Evolutionary conservation across 1,140 invertebrate genomes (phyloP).

Genomic region (Coptotermes formosanus): DNA sequence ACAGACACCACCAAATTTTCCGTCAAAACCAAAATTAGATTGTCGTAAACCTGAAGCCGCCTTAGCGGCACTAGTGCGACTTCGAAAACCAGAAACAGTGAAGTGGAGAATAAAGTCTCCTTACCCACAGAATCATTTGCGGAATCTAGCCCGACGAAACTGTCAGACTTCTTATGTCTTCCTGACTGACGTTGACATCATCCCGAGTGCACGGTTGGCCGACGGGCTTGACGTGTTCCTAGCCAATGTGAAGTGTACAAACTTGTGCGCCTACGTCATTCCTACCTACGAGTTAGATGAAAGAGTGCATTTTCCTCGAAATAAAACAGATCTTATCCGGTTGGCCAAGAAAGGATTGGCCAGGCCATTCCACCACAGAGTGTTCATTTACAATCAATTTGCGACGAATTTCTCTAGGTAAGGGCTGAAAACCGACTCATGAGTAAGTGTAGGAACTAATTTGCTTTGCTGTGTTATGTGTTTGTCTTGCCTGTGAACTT

Average conservation of each 20-base stretch:
- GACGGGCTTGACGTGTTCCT: slow-evolving; percentile 69
- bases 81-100: slow-evolving; percentile 53
- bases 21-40: slow-evolving; percentile 48
- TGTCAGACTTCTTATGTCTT: slow-evolving; percentile 73
- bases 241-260: slow-evolving; percentile 47
- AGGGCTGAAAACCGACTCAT: slow-evolving; percentile 37
- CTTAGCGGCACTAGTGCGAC: slow-evolving; percentile 53
- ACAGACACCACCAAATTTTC: no score
- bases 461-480: no score
- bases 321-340: slow-evolving; percentile 73
- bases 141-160: slow-evolving; percentile 81
- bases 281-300: slow-evolving; percentile 88
- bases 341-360: slow-evolving; percentile 73
- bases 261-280: slow-evolving; percentile 80
- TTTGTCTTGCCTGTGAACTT: no score
- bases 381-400: slow-evolving; percentile 90
- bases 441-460: no score
- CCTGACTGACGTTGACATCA: slow-evolving; percentile 81
- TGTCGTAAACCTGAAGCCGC: slow-evolving; percentile 65
- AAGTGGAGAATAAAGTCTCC: slow-evolving; percentile 68
- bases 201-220: slow-evolving; percentile 69
- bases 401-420: slow-evolving; percentile 90
- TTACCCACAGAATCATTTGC: slow-evolving; percentile 84
- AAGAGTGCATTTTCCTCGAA: slow-evolving; percentile 70
- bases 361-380: slow-evolving; percentile 87